phyloP scores from a whole-genome alignment of 2,888 invertebrate species.

The Melieria picta region DNA sequence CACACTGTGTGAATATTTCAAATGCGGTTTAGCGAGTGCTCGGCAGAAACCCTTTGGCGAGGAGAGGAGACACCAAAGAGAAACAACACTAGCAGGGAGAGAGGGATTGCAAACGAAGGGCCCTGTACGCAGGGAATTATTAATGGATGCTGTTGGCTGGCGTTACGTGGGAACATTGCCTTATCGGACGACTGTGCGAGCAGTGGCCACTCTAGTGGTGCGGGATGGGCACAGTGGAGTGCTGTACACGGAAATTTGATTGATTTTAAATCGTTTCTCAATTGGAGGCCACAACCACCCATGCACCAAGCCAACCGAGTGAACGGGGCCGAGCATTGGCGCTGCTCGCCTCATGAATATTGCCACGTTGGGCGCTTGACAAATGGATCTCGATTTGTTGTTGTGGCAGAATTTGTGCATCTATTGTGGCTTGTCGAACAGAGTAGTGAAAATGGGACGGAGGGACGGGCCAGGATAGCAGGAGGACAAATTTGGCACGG shows the following conservation, averaged over 20 bases:
- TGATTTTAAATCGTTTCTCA: conserved; percentile 38
- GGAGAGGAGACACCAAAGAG: neutral
- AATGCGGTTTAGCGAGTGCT: conserved; percentile 24
- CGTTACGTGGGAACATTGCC: conserved; percentile 5
- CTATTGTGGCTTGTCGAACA: neutral
- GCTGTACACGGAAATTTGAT: conserved; percentile 31
- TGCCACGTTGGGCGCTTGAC: conserved; percentile 6
- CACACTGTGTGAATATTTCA: conserved; percentile 39
- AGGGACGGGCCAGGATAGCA: neutral
- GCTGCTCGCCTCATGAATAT: conserved; percentile 25
- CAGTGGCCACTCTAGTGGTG: neutral
- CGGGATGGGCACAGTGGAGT: neutral
- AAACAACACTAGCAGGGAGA: neutral
- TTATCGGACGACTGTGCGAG: no score
- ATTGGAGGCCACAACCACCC: conserved; percentile 16
- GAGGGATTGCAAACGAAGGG: neutral
- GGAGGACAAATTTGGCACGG: neutral
- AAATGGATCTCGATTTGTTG: conserved; percentile 22
- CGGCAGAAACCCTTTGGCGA: neutral
- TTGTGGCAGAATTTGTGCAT: neutral
- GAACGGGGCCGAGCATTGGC: neutral
- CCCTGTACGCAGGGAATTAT: conserved; percentile 36
- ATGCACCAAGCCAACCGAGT: conserved; percentile 1
- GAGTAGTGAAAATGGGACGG: neutral
- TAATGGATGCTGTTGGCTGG: conserved; percentile 36